Percentiles rank a stretch among this genome's conserved stretches.
phyloP scores from a whole-genome alignment of 2,797 vertebrate species.

The Hapalemur alaotrensis region DNA sequence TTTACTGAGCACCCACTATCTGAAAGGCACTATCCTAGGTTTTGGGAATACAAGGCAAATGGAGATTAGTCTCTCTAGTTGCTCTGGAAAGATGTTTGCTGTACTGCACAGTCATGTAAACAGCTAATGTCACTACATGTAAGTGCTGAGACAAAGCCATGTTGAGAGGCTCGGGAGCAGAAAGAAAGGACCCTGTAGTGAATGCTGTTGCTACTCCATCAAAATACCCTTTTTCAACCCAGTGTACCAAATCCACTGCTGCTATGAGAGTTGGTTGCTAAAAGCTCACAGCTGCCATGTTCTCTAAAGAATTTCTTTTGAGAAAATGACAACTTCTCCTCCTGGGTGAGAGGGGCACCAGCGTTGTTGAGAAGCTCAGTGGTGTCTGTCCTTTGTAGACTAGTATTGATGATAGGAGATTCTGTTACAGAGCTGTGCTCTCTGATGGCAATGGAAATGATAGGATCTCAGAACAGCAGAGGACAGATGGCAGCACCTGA shows the following conservation, averaged over 20 bases:
- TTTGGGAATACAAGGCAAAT: background rate
- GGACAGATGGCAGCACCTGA: background rate
- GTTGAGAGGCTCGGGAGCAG: background rate
- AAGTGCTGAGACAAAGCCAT: background rate
- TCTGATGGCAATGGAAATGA: background rate
- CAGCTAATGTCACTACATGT: background rate
- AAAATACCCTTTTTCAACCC: background rate
- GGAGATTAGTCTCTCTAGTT: background rate
- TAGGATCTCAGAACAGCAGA: background rate
- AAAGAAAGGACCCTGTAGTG: background rate
- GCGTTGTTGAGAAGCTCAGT: background rate
- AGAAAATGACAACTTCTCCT: background rate
- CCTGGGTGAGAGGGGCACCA: background rate
- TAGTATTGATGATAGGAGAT: background rate
- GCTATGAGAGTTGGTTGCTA: background rate
- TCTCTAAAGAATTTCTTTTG: background rate
- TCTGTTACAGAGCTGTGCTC: background rate
- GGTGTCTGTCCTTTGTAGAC: background rate
- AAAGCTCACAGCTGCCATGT: background rate
- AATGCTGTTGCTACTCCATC: no score
- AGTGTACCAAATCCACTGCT: background rate
- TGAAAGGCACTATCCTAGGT: background rate
- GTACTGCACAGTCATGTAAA: background rate
- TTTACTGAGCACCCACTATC: background rate
- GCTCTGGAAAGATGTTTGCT: background rate